Conservation (phyloP, 2,797 vertebrate species). For the Austrolebias charrua region DNA sequence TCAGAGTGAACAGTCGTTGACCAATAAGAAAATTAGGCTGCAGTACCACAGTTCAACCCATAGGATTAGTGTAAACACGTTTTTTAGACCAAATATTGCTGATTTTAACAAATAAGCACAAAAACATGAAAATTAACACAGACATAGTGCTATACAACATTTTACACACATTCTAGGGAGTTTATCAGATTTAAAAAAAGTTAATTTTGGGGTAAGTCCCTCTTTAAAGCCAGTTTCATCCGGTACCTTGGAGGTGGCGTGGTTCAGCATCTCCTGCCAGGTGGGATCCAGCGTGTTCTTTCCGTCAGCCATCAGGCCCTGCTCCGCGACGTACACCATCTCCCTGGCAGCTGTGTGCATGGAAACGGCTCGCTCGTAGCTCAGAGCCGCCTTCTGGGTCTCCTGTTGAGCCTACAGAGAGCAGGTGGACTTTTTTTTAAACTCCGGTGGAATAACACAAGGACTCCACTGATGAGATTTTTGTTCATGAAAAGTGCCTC, state of each 20-base stretch:
- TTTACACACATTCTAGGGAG: too few species aligned
- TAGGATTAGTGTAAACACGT: too few species aligned
- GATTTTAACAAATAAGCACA: too few species aligned
- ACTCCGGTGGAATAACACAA: neutral
- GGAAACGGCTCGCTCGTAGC: conserved; percentile 91
- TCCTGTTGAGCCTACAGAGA: conserved; percentile 89
- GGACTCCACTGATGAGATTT: neutral
- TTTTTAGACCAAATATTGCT: too few species aligned
- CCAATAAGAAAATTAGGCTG: too few species aligned
- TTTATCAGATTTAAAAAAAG: too few species aligned
- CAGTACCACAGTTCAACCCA: too few species aligned
- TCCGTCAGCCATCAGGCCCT: conserved; percentile 89
- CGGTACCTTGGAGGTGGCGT: conserved; percentile 89
- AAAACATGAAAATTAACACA: too few species aligned
- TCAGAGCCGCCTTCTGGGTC: conserved; percentile 91
- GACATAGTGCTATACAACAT: too few species aligned
- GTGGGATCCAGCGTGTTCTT: conserved; percentile 93
- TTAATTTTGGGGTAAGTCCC: too few species aligned
- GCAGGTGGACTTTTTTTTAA: conserved; percentile 14
- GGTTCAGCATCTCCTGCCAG: conserved; percentile 98
- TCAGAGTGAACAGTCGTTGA: too few species aligned
- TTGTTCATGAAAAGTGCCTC: too few species aligned
- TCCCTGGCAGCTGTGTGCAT: conserved; percentile 94
- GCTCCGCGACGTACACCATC: conserved; percentile 96
- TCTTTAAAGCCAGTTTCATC: neutral